Evolutionary conservation across 35 echinoderm and acorn worm species (phyloP), one percentile per base, ranked within the genome.

Genomic region (Apostichopus californicus): DNA sequence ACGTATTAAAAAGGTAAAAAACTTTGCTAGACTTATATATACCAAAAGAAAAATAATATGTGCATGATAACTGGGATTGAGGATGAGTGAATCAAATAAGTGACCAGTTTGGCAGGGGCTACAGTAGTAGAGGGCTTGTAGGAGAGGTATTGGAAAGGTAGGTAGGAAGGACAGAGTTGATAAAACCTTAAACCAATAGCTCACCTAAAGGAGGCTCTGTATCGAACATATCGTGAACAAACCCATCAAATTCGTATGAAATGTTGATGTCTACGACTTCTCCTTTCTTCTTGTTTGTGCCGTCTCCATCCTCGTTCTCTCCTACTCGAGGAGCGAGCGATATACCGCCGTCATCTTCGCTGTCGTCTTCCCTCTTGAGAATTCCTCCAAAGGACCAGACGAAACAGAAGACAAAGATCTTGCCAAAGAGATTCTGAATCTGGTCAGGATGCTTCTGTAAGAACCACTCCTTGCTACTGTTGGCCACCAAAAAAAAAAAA

Each of bases 371-470:
- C 92, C 97, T 81, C 85, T 93, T 99, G 59, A 99, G 78, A 66
- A 94, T 94, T 15, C 97, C 97, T 66, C 97, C 97, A 54, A 99
- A 73, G 24, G 97, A 95, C 97, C 97, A 99, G 14, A 94, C 93
- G 55, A 91, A 99, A 78, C 97, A 99, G 93, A 99, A 99, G 73
- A 99, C 97, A 91, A 99, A 99, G 87, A 99, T 89, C 80, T 99
- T 99, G 17, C 97, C 97, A 21, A 99, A 77, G 15, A 99, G 75
- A 65, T 91, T 94, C 22, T 86, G 75, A 4, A 99, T 57, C 89
- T 94, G 93, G 21, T 99, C 95, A 55, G 97, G 93, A 64, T 95
- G 58, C 73, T 96, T 99, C 71, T 93, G 78, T 3, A 99, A 77
- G 54, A 94, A 99, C 95, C 95, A 99, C 73, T 96, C 97, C 78